These are phyloP conservation scores for Pherbina coryleti DNA, from an alignment of 2,888 invertebrate genomes.

Conservation along the genomic window DNA sequence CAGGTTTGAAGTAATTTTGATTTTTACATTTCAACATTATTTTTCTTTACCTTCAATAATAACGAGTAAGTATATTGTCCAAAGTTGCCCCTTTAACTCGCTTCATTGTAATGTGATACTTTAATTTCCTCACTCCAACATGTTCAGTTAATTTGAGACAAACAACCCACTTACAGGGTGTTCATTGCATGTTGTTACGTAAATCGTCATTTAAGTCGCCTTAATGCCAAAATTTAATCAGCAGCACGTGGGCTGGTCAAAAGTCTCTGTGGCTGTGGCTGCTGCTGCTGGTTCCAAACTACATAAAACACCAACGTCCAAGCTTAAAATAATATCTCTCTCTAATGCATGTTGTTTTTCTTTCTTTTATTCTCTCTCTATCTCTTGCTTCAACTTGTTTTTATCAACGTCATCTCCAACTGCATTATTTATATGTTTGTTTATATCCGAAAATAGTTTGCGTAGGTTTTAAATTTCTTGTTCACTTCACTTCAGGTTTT, in stretches of 20 bases:
- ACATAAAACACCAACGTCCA: slow-evolving; percentile 20
- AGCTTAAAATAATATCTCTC: slow-evolving; percentile 1
- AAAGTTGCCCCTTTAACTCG: no score
- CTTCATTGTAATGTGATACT: no score
- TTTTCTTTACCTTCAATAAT: no score
- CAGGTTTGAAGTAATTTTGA: no score
- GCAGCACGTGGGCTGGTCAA: slow-evolving; percentile 22
- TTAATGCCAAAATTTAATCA: slow-evolving; percentile 27
- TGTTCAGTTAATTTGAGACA: neutral
- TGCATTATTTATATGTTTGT: slow-evolving; percentile 9
- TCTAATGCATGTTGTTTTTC: neutral
- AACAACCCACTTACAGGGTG: slow-evolving; percentile 4
- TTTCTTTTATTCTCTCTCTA: neutral
- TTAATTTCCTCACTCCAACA: no score
- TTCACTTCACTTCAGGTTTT: neutral
- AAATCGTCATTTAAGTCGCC: slow-evolving; percentile 30
- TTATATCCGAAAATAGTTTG: neutral
- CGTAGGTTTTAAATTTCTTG: slow-evolving; percentile 19
- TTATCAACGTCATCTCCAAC: neutral
- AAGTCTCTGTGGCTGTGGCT: neutral
- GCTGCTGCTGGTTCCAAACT: slow-evolving; percentile 1
- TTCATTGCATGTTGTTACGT: slow-evolving; percentile 12
- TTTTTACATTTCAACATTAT: no score
- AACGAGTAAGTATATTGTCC: no score
- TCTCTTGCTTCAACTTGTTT: neutral